These are phyloP conservation scores for Acromyrmex echinatior DNA, from an alignment of 1,140 invertebrate species.

Conservation along the genomic window DNA sequence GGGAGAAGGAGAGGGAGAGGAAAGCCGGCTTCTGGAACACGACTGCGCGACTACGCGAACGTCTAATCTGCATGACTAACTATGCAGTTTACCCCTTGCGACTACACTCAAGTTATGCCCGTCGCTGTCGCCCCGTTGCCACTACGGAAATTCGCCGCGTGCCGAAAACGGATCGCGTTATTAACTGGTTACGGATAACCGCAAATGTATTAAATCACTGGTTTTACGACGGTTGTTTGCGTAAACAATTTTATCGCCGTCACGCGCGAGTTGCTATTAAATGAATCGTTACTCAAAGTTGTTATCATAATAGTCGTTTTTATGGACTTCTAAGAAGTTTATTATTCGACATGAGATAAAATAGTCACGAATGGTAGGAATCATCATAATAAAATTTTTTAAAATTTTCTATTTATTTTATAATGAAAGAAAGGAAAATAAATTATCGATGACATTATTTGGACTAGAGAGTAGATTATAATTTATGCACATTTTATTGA, in stretches of 20 bases:
- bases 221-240: conserved; percentile 14
- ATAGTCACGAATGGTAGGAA: not conserved
- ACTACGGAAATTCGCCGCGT: conserved; percentile 51
- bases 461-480: not conserved
- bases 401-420: not conserved
- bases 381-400: too few species aligned
- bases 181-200: conserved; percentile 43
- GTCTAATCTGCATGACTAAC: conserved; percentile 79
- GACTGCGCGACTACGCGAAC: conserved; percentile 42
- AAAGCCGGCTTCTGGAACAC: conserved; percentile 30
- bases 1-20: not conserved
- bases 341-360: not conserved
- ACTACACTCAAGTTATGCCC: conserved; percentile 17
- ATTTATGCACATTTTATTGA: not conserved
- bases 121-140: not conserved
- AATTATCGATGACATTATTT: not conserved
- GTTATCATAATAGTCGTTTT: not conserved
- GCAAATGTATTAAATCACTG: conserved; percentile 21
- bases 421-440: not conserved
- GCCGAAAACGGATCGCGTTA: conserved; percentile 54
- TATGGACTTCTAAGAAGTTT: not conserved
- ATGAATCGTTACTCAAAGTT: conserved; percentile 10
- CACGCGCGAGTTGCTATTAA: not conserved
- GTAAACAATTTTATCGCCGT: conserved; percentile 28
- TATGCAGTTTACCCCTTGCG: conserved; percentile 64